These are phyloP conservation scores for Danaus chrysippus DNA, from an alignment of 2,888 invertebrate species.

Conservation along the genomic window DNA sequence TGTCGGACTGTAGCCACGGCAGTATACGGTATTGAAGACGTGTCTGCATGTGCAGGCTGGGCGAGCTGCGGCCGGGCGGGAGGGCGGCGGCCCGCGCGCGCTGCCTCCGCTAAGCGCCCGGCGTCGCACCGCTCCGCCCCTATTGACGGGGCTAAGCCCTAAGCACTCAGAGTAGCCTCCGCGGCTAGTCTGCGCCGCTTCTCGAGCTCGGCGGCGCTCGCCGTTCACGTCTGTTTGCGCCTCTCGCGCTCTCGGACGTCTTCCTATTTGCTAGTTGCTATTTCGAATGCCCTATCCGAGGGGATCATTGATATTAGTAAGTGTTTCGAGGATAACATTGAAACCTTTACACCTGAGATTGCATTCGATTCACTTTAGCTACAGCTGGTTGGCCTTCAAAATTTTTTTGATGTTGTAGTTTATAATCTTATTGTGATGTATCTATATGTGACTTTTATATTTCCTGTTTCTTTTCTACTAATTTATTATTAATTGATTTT, in stretches of 20 bases:
- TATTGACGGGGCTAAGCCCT: slow-evolving; percentile 65
- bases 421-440: slow-evolving; percentile 13
- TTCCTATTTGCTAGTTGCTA: slow-evolving; percentile 43
- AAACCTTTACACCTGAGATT: slow-evolving; percentile 17
- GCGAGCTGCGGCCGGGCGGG: slow-evolving; percentile 61
- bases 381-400: slow-evolving; percentile 13
- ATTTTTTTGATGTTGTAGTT: slow-evolving; percentile 5
- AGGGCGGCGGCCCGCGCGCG: slow-evolving; percentile 53
- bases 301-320: slow-evolving; percentile 55
- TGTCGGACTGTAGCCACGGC: slow-evolving; percentile 52
- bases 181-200: slow-evolving; percentile 74
- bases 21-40: slow-evolving; percentile 47
- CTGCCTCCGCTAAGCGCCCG: slow-evolving; percentile 47
- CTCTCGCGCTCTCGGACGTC: slow-evolving; percentile 51
- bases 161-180: slow-evolving; percentile 58
- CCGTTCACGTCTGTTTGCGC: slow-evolving; percentile 49
- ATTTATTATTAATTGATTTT: neutral
- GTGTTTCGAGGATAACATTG: slow-evolving; percentile 52
- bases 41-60: slow-evolving; percentile 77
- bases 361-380: slow-evolving; percentile 12
- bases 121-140: slow-evolving; percentile 57
- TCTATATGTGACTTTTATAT: slow-evolving; percentile 2
- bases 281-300: slow-evolving; percentile 26
- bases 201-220: slow-evolving; percentile 47
- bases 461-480: neutral